Percentiles rank a stretch among this genome's conserved stretches.
These are phyloP conservation scores for Papilio elwesi DNA, from an alignment of 2,888 invertebrate genomes.

Conservation along the genomic window DNA sequence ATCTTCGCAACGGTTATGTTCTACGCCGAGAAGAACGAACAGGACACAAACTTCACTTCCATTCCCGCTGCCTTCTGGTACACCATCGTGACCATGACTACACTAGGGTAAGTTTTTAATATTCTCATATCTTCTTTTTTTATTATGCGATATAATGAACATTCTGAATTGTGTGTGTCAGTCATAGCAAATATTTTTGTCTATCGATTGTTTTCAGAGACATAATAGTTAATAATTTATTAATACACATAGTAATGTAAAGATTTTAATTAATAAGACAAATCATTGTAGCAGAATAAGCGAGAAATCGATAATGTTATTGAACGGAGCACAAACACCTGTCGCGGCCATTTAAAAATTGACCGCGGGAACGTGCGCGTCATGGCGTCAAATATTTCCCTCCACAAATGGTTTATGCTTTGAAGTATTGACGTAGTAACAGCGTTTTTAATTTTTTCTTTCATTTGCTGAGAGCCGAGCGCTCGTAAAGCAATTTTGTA, in stretches of 20 bases:
- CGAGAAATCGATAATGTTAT: conserved; percentile 8
- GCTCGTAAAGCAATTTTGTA: conserved; percentile 52
- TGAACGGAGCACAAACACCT: conserved; percentile 59
- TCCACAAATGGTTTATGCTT: conserved; percentile 63
- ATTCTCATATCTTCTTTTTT: conserved; percentile 30
- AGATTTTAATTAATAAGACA: not conserved
- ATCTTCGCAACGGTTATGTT: conserved; percentile 99
- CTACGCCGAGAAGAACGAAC: conserved; percentile 99
- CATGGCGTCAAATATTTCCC: conserved; percentile 69
- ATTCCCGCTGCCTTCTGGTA: conserved; percentile 99
- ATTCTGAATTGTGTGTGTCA: not conserved
- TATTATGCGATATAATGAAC: conserved; percentile 28
- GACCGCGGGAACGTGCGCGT: conserved; percentile 73
- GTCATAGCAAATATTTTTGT: not conserved
- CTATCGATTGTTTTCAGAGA: conserved; percentile 1
- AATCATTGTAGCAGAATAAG: not conserved
- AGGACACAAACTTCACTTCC: conserved; percentile 98
- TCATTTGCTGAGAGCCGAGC: conserved; percentile 51
- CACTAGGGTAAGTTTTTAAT: conserved; percentile 93
- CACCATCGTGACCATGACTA: conserved; percentile 99
- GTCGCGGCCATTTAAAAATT: conserved; percentile 75
- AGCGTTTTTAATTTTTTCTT: conserved; percentile 50
- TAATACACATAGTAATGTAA: not conserved
- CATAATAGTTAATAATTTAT: not conserved
- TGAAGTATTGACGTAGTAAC: conserved; percentile 60